Evolutionary conservation across 2,797 vertebrate genomes (phyloP), one percentile per base, ranked within the genome.

Genomic region (Darevskia mixta): DNA sequence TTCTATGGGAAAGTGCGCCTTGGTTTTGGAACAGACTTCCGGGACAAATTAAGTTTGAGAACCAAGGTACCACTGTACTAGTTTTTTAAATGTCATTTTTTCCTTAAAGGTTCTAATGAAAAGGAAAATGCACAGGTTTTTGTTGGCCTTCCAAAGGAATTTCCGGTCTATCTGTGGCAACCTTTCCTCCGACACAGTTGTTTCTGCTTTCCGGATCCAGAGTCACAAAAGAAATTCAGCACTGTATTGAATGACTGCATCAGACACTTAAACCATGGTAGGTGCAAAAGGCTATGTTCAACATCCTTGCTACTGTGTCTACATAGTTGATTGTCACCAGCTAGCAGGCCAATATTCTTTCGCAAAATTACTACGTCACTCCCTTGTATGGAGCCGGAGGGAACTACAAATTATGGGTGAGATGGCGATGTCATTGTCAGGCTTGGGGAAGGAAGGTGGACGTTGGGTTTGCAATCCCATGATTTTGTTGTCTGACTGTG

Each of bases 161-260:
- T 98, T 92, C 98, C 98, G 0, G 97, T 99, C 29, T 99, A 98
- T 96, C 97, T 99, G 91, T 98, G 97, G 94, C 98, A 98, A 79
- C 98, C 98, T 0, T 99, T 98, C 90, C 87, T 96, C 89, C 96
- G 95, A 41, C 98, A 99, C 79, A 96, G 93, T 86, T 98, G 97
- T 96, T 99, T 98, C 95, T 99, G 98, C 95, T 98, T 98, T 96
- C 88, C 61, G 0, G 95, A 97, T 86, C 94, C 97, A 2, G 88
- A 49, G 0, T 93, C 95, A 11, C 98, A 98, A 88, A 94, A 83
- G 0, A 87, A 41, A 69, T 98, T 99, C 95, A 96, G 98, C 0
- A 93, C 97, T 0, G 41, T 97, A 86, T 94, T 99, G 91, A 96
- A 95, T 0, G 98, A 98, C 96, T 99, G 98, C 43, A 97, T 99